These are phyloP conservation scores for Arrhamphus sclerolepis DNA, from an alignment of 2,797 vertebrate species.

Conservation along the genomic window DNA sequence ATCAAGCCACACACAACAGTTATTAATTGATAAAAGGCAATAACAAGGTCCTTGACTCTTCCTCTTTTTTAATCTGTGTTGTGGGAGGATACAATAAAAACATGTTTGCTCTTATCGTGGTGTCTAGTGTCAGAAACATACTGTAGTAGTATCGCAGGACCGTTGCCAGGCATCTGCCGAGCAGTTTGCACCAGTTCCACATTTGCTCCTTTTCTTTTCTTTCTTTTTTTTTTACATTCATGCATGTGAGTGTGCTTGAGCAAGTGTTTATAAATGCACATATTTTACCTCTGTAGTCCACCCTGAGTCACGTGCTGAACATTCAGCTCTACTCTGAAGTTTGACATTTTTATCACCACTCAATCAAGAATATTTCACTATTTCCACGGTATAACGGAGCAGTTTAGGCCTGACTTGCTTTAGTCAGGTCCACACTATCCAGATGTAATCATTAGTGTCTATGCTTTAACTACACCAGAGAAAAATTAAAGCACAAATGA, in stretches of 20 bases:
- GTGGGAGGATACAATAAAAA: slow-evolving; percentile 39
- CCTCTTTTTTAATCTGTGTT: slow-evolving; percentile 26
- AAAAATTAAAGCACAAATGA: slow-evolving; percentile 60
- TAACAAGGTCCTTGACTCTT: slow-evolving; percentile 22
- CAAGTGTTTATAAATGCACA: slow-evolving; percentile 50
- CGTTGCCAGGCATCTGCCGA: slow-evolving; percentile 38
- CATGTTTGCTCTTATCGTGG: slow-evolving; percentile 25
- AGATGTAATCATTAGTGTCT: slow-evolving; percentile 57
- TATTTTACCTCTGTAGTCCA: slow-evolving; percentile 35
- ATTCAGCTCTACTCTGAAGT: slow-evolving; percentile 19
- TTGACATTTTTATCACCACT: slow-evolving; percentile 29
- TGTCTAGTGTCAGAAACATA: slow-evolving; percentile 4
- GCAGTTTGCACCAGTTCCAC: slow-evolving; percentile 15
- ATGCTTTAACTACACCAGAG: slow-evolving; percentile 51
- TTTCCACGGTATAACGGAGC: slow-evolving; percentile 13
- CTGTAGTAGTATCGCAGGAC: slow-evolving; percentile 21
- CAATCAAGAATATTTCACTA: slow-evolving; percentile 21
- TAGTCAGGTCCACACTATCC: slow-evolving; percentile 40
- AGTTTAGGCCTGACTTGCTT: slow-evolving; percentile 36
- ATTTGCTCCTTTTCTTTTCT: neutral
- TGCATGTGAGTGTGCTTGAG: slow-evolving; percentile 17
- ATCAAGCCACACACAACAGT: slow-evolving; percentile 11
- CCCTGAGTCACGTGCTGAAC: slow-evolving; percentile 16
- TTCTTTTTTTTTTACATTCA: slow-evolving; percentile 2
- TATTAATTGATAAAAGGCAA: slow-evolving; percentile 35